phyloP scores from a whole-genome alignment of 2,797 vertebrate genomes.

The Pogoniulus pusillus region DNA sequence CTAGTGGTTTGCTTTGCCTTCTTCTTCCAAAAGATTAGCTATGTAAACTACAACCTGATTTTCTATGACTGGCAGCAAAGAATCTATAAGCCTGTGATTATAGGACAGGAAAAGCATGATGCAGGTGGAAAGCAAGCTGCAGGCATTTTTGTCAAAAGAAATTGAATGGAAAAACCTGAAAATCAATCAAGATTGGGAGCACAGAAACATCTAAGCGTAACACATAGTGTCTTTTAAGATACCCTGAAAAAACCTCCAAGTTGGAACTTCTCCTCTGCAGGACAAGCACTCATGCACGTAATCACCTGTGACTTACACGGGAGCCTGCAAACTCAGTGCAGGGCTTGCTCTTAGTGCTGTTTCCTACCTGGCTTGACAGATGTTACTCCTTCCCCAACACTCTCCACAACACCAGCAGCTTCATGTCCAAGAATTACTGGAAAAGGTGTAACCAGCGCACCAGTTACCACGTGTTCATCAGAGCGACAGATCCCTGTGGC shows the following conservation, averaged over 20 bases:
- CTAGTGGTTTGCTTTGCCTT: not conserved
- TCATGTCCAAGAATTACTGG: constrained; percentile 91
- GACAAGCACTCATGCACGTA: rapidly evolving
- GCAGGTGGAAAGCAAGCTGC: not conserved
- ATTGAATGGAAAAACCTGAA: not conserved
- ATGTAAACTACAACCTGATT: not conserved
- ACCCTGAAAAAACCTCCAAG: not conserved
- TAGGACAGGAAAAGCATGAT: not conserved
- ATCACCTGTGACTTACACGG: not conserved
- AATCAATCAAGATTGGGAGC: not conserved
- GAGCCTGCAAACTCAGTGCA: not conserved
- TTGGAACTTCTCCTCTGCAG: not conserved
- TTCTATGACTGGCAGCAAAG: not conserved
- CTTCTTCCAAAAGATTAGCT: not conserved
- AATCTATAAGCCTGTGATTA: rapidly evolving
- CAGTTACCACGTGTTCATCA: constrained; percentile 85
- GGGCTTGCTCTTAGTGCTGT: not conserved
- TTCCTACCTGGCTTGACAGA: constrained; percentile 85
- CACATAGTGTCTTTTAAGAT: not conserved
- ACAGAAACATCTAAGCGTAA: not conserved
- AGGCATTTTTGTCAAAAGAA: not conserved
- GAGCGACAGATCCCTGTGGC: constrained; percentile 91
- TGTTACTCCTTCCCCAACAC: constrained; percentile 88
- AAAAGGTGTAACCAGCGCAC: constrained; percentile 78
- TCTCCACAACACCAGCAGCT: constrained; percentile 88